Conservation (phyloP, 2,888 invertebrate genomes). For the Noctua fimbriata region DNA sequence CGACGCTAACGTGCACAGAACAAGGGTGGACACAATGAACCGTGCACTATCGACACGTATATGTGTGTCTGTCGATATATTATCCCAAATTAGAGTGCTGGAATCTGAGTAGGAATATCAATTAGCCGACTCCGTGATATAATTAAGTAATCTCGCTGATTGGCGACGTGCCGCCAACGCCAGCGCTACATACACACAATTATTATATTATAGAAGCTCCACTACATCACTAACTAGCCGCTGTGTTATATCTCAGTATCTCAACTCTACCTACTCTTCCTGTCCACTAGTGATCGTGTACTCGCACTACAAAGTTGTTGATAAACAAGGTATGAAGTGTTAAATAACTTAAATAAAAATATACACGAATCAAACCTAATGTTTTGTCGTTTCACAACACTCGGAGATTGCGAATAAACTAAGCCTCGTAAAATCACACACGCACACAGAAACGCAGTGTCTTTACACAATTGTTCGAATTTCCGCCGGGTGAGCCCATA, state of each 20-base stretch:
- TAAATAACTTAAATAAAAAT: neutral
- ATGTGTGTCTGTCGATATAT: neutral
- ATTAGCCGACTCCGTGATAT: constrained; percentile 37
- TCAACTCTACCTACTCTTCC: neutral
- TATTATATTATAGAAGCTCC: neutral
- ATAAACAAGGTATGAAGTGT: neutral
- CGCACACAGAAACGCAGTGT: neutral
- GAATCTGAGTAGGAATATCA: constrained; percentile 46
- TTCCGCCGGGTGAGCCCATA: constrained; percentile 23
- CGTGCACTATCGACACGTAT: neutral
- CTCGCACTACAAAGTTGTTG: neutral
- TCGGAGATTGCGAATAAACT: neutral
- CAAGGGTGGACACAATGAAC: neutral
- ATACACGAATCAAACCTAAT: neutral
- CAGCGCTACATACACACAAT: neutral
- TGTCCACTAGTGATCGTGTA: neutral
- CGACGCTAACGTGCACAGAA: neutral
- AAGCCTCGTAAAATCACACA: constrained; percentile 2
- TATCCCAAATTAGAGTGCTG: constrained; percentile 18
- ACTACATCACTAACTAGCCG: neutral
- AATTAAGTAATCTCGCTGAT: constrained; percentile 47
- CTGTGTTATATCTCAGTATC: neutral
- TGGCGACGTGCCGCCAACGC: constrained; percentile 31
- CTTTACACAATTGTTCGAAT: constrained; percentile 6
- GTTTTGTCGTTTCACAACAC: neutral